These are phyloP conservation scores for Notechis scutatus DNA, from an alignment of 2,113 vertebrate species.

Conservation along the genomic window DNA sequence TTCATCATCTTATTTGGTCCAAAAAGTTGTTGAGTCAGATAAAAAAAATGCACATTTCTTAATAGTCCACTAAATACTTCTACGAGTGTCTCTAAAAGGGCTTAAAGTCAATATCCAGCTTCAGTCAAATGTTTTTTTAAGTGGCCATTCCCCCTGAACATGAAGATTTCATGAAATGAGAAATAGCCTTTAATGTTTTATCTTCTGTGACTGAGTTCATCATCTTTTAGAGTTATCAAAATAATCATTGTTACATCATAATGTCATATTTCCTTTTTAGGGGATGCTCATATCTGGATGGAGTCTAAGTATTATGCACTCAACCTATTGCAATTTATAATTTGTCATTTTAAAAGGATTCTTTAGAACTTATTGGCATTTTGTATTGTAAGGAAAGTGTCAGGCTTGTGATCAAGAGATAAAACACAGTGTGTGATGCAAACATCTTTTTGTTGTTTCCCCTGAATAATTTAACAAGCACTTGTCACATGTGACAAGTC, in stretches of 20 bases:
- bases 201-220: neutral
- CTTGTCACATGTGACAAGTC: neutral
- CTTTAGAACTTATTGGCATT: neutral
- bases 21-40: neutral
- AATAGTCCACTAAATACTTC: neutral
- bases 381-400: slow-evolving; percentile 4
- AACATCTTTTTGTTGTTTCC: neutral
- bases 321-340: neutral
- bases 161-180: neutral
- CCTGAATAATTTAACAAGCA: slow-evolving; percentile 18
- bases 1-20: too few relatives aligned
- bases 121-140: neutral
- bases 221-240: neutral
- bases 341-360: neutral
- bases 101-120: neutral
- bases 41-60: neutral
- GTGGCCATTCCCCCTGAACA: neutral
- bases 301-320: neutral
- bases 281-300: neutral
- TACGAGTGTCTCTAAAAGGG: too few relatives aligned
- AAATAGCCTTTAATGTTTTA: neutral
- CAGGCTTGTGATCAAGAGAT: slow-evolving; percentile 32
- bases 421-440: neutral
- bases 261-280: neutral
- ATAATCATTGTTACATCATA: neutral